Evolutionary conservation across 2,888 invertebrate genomes (phyloP).

Genomic region (Agrotis segetum): DNA sequence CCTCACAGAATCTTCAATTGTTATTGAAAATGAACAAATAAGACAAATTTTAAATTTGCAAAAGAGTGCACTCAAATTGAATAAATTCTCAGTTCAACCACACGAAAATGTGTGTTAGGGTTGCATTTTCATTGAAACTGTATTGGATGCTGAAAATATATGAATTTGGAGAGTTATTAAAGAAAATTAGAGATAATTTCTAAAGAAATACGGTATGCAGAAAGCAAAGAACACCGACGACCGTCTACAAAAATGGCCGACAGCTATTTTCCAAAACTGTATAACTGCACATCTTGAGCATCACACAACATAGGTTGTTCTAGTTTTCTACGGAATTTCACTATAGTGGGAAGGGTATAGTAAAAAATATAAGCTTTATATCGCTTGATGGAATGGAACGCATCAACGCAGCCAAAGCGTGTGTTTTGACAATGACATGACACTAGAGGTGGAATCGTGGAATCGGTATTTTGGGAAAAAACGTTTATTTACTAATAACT

Average conservation of each 20-base stretch:
- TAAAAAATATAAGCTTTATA: not conserved
- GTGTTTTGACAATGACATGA: conserved; percentile 65
- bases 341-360: conserved; percentile 11
- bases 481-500: conserved; percentile 21
- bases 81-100: conserved; percentile 42
- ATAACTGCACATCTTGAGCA: conserved; percentile 32
- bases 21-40: conserved; percentile 43
- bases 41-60: conserved; percentile 34
- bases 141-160: conserved; percentile 11
- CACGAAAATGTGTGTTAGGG: conserved; percentile 32
- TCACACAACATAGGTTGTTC: not conserved
- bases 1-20: conserved; percentile 52
- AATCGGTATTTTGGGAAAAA: conserved; percentile 19
- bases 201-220: conserved; percentile 39
- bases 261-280: not conserved
- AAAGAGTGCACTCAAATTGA: conserved; percentile 49
- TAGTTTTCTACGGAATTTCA: not conserved
- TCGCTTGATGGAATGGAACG: conserved; percentile 37
- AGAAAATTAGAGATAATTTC: conserved; percentile 23
- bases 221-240: conserved; percentile 58
- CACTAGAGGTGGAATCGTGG: conserved; percentile 45
- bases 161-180: conserved; percentile 13
- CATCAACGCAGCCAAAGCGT: conserved; percentile 54
- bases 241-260: conserved; percentile 64
- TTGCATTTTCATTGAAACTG: conserved; percentile 41